Base-by-base conservation (phyloP, 2,113 vertebrate genomes). In the Papio anubis region DNA sequence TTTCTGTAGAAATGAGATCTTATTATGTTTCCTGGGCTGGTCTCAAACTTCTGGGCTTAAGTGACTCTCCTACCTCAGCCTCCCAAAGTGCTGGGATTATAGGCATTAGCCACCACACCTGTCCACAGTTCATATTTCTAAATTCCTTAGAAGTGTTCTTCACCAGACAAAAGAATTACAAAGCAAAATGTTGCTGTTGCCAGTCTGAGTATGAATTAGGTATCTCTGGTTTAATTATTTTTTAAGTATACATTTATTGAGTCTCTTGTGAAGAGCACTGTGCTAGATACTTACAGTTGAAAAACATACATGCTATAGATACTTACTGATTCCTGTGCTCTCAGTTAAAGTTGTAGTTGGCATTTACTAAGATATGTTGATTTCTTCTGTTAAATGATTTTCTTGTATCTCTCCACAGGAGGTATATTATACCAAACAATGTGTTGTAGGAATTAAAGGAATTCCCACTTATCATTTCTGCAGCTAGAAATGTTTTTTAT, bases 381-480 rank as follows among this genome's bases (percentile, higher is more conserved):
- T 93, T 85, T 90, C 68, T 94, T 94, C 55, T 88, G 10, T 75
- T 97, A 75, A 94, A 61, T 87, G 25, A 84, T 86, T 88, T 78
- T 90, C 70, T 82, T 93, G 52, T 40, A 10, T 92, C 38, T 89
- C 40, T 86, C 38, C 27, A 21, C 6, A 14, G 88, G 94, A 87
- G 79, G 83, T 82, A 88, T 93, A 88, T 79, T 92, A 57, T 84
- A 70, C 11, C 20, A 92, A 92, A 96, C 45, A 86, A 45, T 94
- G 35, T 61, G 9, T 93, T 93, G 5, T 57, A 86, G 35, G 32
- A 79, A 87, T 93, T 23, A 96, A 96, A 93, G 48, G 14, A 95
- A 92, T 97, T 93, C 4, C 68, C 40, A 55, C 75, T 94, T 94
- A 79, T 90, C 45, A 89, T 95, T 96, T 97, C 45, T 94, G 6